Evolutionary conservation across 2,797 vertebrate genomes (phyloP).

Genomic region (Gambusia yucatana): DNA sequence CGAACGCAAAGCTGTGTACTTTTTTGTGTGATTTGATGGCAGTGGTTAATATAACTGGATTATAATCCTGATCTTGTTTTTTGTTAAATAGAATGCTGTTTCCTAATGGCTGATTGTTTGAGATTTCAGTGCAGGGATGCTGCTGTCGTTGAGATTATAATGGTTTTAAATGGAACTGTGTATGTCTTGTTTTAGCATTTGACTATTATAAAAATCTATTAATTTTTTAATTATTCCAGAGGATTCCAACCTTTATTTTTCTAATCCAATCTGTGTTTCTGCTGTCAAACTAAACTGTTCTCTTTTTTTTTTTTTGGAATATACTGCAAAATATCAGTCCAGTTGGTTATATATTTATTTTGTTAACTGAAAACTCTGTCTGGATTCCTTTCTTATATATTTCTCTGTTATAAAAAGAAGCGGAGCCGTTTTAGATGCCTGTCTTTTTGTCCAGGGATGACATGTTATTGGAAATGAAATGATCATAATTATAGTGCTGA

Average conservation of each 20-base stretch:
- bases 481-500: not conserved
- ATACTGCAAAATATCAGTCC: too few species aligned
- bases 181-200: not conserved
- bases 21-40: constrained; percentile 13
- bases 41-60: constrained; percentile 5
- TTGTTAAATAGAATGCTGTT: constrained; percentile 6
- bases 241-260: not conserved
- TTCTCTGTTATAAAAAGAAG: too few species aligned
- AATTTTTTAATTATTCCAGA: not conserved
- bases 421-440: too few species aligned
- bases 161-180: not conserved
- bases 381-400: too few species aligned
- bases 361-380: too few species aligned
- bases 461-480: not conserved
- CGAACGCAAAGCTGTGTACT: constrained; percentile 1
- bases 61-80: not conserved
- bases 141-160: not conserved
- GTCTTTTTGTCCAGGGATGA: not conserved
- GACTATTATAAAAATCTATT: not conserved
- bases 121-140: not conserved
- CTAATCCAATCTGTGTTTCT: not conserved
- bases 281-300: not conserved
- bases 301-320: not conserved
- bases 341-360: too few species aligned
- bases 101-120: not conserved